phyloP scores from a whole-genome alignment of 2,888 invertebrate species.

The Drosophila suboccidentalis region DNA sequence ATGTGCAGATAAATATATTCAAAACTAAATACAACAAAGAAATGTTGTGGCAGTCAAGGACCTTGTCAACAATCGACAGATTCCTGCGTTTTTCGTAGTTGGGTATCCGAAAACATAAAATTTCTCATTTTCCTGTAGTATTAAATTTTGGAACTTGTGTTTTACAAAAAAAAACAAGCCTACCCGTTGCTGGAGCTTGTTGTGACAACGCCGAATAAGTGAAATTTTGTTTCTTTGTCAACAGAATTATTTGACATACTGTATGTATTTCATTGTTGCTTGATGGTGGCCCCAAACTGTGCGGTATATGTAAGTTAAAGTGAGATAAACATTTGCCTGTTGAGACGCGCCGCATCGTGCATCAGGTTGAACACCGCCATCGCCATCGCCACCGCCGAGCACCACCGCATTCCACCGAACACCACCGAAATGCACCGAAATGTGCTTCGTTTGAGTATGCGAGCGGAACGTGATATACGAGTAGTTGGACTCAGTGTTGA shows the following conservation, averaged over 20 bases:
- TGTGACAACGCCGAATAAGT: background rate
- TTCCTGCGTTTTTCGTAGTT: no score
- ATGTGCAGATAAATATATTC: no score
- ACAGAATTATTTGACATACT: background rate
- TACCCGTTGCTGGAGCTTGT: no score
- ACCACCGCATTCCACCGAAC: background rate
- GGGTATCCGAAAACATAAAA: no score
- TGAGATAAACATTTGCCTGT: constrained; percentile 54
- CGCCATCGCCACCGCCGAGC: constrained; percentile 4
- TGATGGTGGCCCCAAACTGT: constrained; percentile 22
- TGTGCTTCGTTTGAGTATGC: constrained; percentile 38
- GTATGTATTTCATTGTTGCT: constrained; percentile 3
- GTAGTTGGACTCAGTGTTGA: constrained; percentile 39
- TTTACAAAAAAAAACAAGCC: no score
- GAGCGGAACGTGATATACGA: constrained; percentile 56
- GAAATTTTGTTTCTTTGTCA: background rate
- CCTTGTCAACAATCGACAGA: no score
- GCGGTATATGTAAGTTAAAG: constrained; percentile 25
- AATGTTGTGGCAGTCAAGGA: no score
- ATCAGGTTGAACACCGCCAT: constrained; percentile 39
- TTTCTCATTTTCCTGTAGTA: no score
- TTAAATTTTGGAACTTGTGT: no score
- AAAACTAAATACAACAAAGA: no score
- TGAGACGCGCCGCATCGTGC: constrained; percentile 39
- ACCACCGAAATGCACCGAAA: constrained; percentile 23